These are phyloP conservation scores for Drosophila ogumai DNA, from an alignment of 1,140 invertebrate species.

Conservation along the genomic window DNA sequence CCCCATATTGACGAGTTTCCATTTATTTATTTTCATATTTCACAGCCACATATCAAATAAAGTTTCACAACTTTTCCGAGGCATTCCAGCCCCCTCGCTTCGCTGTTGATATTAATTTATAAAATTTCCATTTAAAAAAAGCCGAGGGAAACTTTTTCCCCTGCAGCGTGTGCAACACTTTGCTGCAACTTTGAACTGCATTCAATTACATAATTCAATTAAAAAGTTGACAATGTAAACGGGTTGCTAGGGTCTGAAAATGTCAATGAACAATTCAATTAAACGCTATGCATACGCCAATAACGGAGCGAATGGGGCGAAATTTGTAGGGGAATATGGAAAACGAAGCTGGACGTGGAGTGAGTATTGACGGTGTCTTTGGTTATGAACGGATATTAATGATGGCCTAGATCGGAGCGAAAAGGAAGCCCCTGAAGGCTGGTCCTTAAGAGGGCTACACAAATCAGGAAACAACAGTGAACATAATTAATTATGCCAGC, in stretches of 20 bases:
- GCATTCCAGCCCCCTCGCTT: neutral
- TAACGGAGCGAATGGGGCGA: neutral
- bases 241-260: conserved; percentile 23
- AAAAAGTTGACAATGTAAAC: conserved; percentile 70
- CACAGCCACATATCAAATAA: conserved; percentile 18
- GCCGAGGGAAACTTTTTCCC: conserved; percentile 20
- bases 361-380: conserved; percentile 5
- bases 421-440: neutral
- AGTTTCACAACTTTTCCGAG: conserved; percentile 4
- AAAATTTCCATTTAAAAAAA: conserved; percentile 36
- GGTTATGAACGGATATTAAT: conserved; percentile 57
- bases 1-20: neutral
- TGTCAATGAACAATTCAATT: conserved; percentile 74
- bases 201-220: conserved; percentile 75
- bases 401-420: conserved; percentile 1
- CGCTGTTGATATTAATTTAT: conserved; percentile 44
- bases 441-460: neutral
- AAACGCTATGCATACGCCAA: conserved; percentile 56
- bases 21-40: conserved; percentile 15
- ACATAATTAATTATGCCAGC: conserved; percentile 61
- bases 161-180: conserved; percentile 31
- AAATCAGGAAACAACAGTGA: conserved; percentile 51
- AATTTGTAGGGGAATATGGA: conserved; percentile 11
- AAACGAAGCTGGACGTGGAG: conserved; percentile 21
- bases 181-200: conserved; percentile 56